Evolutionary conservation across 1,140 invertebrate species (phyloP).

Genomic region (Drosophila novamexicana): DNA sequence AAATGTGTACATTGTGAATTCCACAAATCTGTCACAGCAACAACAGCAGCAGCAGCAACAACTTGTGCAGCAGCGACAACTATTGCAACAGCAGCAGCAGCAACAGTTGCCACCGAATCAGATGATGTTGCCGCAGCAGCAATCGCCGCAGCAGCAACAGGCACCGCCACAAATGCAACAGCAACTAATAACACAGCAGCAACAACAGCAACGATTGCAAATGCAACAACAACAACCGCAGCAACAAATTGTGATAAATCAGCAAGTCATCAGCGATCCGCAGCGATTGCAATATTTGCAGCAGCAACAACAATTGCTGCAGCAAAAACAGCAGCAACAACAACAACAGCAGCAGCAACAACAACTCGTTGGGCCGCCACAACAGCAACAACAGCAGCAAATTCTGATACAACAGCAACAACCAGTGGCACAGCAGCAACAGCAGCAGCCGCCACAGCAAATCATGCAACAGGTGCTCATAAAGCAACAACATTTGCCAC

Average conservation of each 20-base stretch:
- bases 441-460: slow-evolving; percentile 59
- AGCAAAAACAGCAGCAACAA: slow-evolving; percentile 61
- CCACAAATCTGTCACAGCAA: slow-evolving; percentile 80
- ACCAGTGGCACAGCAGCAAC: slow-evolving; percentile 63
- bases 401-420: slow-evolving; percentile 76
- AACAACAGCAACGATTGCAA: slow-evolving; percentile 57
- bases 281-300: slow-evolving; percentile 78
- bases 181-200: slow-evolving; percentile 52
- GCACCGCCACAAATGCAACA: slow-evolving; percentile 56
- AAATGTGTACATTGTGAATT: slow-evolving; percentile 82
- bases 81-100: slow-evolving; percentile 84
- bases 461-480: slow-evolving; percentile 79
- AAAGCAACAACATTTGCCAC: slow-evolving; percentile 75
- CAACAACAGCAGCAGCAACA: slow-evolving; percentile 53
- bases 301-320: slow-evolving; percentile 71
- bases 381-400: slow-evolving; percentile 54
- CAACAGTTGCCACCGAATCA: slow-evolving; percentile 74
- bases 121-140: slow-evolving; percentile 47
- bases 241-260: slow-evolving; percentile 80
- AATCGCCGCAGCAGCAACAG: slow-evolving; percentile 55
- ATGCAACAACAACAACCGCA: slow-evolving; percentile 60
- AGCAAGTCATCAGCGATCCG: slow-evolving; percentile 75
- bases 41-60: slow-evolving; percentile 85
- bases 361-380: slow-evolving; percentile 48
- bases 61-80: slow-evolving; percentile 85